Percentiles rank a stretch among this genome's conserved stretches.
phyloP scores from a whole-genome alignment of 2,797 vertebrate species.

The Urocyon cinereoargenteus region DNA sequence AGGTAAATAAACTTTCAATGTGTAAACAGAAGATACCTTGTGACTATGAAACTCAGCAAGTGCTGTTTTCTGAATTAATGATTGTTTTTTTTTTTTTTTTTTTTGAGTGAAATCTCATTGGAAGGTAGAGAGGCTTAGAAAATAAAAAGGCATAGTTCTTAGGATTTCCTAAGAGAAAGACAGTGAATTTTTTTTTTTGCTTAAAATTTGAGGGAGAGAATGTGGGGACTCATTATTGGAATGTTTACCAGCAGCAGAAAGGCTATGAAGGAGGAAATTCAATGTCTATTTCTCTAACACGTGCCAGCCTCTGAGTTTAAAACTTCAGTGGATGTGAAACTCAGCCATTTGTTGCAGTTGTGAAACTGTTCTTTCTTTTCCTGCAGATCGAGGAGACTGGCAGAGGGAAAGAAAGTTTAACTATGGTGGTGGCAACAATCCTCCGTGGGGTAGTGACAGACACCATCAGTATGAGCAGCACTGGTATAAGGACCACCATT shows the following conservation, averaged over 20 bases:
- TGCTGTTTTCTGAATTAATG: background rate
- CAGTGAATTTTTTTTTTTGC: background rate
- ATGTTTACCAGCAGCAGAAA: background rate
- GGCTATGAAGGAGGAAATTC: background rate
- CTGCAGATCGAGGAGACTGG: conserved; percentile 97
- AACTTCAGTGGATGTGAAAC: background rate
- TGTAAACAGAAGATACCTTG: background rate
- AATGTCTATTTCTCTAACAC: background rate
- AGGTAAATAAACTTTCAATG: background rate
- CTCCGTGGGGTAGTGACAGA: conserved; percentile 96
- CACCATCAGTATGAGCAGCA: conserved; percentile 96
- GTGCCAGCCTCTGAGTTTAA: background rate
- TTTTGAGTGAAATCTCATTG: background rate
- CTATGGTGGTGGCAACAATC: conserved; percentile 93
- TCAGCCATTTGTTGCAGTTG: background rate
- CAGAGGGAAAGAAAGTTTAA: conserved; percentile 97
- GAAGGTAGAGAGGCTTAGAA: background rate
- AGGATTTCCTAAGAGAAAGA: background rate
- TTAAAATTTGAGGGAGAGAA: background rate
- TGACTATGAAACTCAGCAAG: background rate
- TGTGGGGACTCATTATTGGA: background rate
- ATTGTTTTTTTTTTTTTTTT: background rate
- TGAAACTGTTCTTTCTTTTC: fast-evolving
- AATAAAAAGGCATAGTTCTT: background rate
- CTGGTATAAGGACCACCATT: conserved; percentile 98